Evolutionary conservation across 2,113 vertebrate species (phyloP), one percentile per base, ranked within the genome.

Genomic region (Cyprinus carpio): DNA sequence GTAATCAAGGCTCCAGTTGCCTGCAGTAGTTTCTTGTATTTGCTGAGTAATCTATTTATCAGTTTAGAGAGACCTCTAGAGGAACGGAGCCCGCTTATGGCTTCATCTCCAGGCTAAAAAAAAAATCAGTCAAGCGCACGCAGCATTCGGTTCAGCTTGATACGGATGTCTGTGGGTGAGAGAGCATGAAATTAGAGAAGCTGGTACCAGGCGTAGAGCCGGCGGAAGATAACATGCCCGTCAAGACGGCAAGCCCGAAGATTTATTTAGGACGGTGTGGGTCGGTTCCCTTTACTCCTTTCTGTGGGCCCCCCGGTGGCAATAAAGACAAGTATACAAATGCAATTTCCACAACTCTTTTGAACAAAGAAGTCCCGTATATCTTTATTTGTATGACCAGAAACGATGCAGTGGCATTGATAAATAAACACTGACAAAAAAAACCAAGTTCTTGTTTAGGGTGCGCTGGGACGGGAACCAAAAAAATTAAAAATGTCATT

Each of bases 351-450:
- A 72, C 69, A 43, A 54, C 49, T 76, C 49, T 37, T 56, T 94
- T 91, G 92, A 94, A 93, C 93, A 93, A 93, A 93, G 81, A 91
- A 92, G 91, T 94, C 93, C 94, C 92, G 91, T 93, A n/a, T n/a
- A 34, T 43, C 93, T 94, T 95, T 93, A 94, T 94, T 94, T 89
- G 92, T 91, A 91, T 92, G 91, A 87, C 89, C 82, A 67, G 74
- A 75, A 93, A 94, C 90, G 91, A 90, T 93, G 94, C 92, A 90
- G 91, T 93, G 93, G 94, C 92, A 95, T 91, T 92, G 93, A 95
- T 95, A 96, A 95, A 96, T 95, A 95, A 95, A 95, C 93, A 94
- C 92, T 91, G 93, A 94, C 92, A 93, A 92, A 94, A 91, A 88
- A n/a, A n/a, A n/a, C n/a, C 87, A 88, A 88, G 37, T 87, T 82